Conservation (phyloP, 2,113 vertebrate species). For the Zosterops pallidus region DNA sequence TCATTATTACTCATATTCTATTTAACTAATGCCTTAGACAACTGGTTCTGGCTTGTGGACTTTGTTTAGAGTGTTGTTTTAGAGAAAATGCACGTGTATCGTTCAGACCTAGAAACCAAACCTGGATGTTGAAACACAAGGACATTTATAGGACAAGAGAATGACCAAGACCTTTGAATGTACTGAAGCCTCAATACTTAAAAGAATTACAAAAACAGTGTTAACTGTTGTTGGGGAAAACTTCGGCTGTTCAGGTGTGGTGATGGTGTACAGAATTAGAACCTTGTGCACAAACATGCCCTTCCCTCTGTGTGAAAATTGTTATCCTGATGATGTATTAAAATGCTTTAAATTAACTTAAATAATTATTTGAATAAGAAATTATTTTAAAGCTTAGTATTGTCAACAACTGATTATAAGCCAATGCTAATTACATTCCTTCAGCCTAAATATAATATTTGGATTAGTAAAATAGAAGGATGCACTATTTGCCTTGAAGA, state of each 20-base stretch:
- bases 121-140: background rate
- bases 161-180: background rate
- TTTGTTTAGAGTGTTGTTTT: background rate
- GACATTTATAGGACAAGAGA: background rate
- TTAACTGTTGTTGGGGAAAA: background rate
- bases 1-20: background rate
- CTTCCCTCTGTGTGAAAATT: background rate
- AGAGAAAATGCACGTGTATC: background rate
- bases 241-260: background rate
- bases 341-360: background rate
- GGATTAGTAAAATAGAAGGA: background rate
- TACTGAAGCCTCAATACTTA: background rate
- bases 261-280: background rate
- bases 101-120: background rate
- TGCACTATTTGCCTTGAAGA: background rate
- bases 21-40: background rate
- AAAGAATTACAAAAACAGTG: background rate
- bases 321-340: background rate
- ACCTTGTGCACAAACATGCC: background rate
- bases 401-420: background rate
- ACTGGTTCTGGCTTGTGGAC: background rate
- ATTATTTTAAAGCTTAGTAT: background rate
- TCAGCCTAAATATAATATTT: background rate
- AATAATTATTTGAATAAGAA: background rate
- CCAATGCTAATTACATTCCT: background rate